Evolutionary conservation across 2,113 vertebrate species (phyloP).

Genomic region (Sebastes fasciatus): DNA sequence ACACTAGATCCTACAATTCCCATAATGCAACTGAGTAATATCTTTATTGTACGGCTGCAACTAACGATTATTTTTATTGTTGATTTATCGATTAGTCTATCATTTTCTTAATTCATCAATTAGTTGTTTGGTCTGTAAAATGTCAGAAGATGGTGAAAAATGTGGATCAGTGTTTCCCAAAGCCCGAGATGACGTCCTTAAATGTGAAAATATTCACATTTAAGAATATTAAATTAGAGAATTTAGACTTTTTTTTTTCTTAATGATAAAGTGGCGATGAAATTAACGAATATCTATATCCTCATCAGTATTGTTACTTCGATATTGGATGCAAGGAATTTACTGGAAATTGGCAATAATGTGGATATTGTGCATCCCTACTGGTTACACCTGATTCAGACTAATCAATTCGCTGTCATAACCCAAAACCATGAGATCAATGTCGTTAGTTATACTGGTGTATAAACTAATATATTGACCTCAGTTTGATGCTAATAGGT

Average conservation of each 20-base stretch:
- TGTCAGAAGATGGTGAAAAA: too few relatives aligned
- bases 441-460: not conserved
- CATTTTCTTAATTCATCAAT: too few relatives aligned
- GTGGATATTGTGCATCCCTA: not conserved
- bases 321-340: not conserved
- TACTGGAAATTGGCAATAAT: not conserved
- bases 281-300: not conserved
- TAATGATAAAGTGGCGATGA: not conserved
- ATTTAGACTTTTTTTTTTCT: too few relatives aligned
- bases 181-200: too few relatives aligned
- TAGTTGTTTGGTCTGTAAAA: too few relatives aligned
- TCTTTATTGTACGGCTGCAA: too few relatives aligned
- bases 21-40: too few relatives aligned
- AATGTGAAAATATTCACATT: too few relatives aligned
- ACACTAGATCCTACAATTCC: not conserved
- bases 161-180: too few relatives aligned
- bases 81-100: too few relatives aligned
- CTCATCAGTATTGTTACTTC: not conserved
- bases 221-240: too few relatives aligned
- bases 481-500: not conserved
- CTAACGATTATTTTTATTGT: too few relatives aligned
- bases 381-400: not conserved
- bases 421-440: slow-evolving; percentile 3
- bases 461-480: slow-evolving; percentile 11
- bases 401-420: not conserved